Evolutionary conservation across 2,888 invertebrate species (phyloP), one percentile per base, ranked within the genome.

Genomic region (Ephialtes manifestator): DNA sequence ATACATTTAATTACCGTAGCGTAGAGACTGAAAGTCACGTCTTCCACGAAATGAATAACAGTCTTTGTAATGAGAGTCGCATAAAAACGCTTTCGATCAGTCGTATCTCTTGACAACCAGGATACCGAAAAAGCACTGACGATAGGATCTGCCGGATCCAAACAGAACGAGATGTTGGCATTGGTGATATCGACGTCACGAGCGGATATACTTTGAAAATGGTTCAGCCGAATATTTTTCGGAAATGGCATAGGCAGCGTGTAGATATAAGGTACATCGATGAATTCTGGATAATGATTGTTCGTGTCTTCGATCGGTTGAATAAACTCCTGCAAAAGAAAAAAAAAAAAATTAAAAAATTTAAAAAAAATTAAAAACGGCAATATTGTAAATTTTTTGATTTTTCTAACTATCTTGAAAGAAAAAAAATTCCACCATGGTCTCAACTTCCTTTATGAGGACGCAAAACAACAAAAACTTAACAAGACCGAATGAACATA

Each of bases 161-260:
- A 67, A 31, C 24, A 18, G 58, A 90, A 89, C 11, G 84, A 60
- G 8, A 90, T 85, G 13, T 81, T 79, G 7, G 60, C 68, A 39
- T 89, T 90, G 11, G 89, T 84, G 15, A 90, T 51, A 81, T 91
- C 90, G 15, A 89, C 63, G 48, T 91, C 91, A 15, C 86, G 84
- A 1, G 87, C 91, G 7, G 84, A 68, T 31, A 90, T 89, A 5
- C 31, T 8, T 7, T 60, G 60, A 13, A 88, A 70, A n/a, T 81
- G 20, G 28, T 84, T 55, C n/a, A 91, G 51, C 35, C 85, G 39
- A 11, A 89, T 75, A 20, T 84, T 76, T 20, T 86, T 87, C 18
- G 89, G 89, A 15, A 88, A 86, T 10, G 91, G 90, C 88, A 90
- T 91, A 13, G 90, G 87, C 5, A 91, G 20, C 10, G 31, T 80